A percentile compares a stretch with the other conserved stretches of the same genome.
Conservation (phyloP, 2,113 vertebrate genomes). For the Corvus hawaiiensis region DNA sequence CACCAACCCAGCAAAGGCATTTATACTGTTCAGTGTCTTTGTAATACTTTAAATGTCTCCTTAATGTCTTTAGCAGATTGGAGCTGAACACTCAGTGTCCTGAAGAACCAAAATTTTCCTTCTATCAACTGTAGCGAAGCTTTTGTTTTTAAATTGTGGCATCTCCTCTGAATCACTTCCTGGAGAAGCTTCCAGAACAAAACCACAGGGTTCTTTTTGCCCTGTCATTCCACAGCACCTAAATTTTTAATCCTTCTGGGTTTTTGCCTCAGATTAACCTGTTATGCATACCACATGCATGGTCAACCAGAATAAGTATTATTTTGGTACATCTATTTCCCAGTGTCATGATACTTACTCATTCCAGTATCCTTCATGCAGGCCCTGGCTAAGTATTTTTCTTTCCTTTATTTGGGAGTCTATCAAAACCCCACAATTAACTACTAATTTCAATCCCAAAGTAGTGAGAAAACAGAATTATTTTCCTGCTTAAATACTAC, state of each 20-base stretch:
- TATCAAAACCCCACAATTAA: background rate
- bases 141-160: background rate
- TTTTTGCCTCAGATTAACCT: background rate
- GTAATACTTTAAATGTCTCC: background rate
- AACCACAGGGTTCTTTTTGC: background rate
- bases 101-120: background rate
- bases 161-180: background rate
- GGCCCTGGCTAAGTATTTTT: background rate
- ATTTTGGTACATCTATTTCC: background rate
- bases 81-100: background rate
- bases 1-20: background rate
- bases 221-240: accelerated
- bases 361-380: background rate
- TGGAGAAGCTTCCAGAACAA: background rate
- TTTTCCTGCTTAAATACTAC: background rate
- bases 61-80: background rate
- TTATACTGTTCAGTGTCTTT: background rate
- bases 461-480: background rate
- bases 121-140: background rate
- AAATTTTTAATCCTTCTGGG: background rate
- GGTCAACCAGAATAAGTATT: background rate
- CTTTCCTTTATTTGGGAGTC: background rate
- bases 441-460: background rate
- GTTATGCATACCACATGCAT: accelerated
- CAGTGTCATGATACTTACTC: background rate